These are phyloP conservation scores for Yoshiicerus persimilis DNA, from an alignment of 1,140 invertebrate genomes.

Conservation along the genomic window DNA sequence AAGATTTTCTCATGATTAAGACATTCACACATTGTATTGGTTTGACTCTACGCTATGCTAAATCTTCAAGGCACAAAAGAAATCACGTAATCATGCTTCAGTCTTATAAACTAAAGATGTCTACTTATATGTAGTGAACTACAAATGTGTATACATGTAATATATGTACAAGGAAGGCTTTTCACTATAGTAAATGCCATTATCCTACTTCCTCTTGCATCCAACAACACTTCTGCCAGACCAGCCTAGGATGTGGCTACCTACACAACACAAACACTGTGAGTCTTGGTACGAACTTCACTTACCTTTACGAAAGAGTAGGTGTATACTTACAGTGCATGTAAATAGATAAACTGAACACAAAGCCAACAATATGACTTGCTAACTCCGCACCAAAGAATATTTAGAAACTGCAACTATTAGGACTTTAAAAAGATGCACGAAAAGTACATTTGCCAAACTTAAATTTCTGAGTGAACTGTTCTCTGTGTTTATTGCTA, in stretches of 20 bases:
- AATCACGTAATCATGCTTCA: constrained; percentile 22
- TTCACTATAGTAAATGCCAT: neutral
- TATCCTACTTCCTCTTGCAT: neutral
- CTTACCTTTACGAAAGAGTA: too few species aligned
- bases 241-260: too few species aligned
- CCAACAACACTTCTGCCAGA: too few species aligned
- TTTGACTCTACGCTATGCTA: neutral
- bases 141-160: neutral
- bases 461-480: neutral
- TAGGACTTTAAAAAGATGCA: neutral
- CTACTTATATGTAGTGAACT: too few species aligned
- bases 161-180: neutral
- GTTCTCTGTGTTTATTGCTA: neutral
- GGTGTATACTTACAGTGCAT: neutral
- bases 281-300: too few species aligned
- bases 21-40: constrained; percentile 8
- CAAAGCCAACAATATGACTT: too few species aligned
- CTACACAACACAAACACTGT: too few species aligned
- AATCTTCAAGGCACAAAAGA: neutral
- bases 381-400: neutral
- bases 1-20: constrained; percentile 26
- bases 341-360: neutral
- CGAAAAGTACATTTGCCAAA: neutral
- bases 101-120: neutral
- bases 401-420: neutral